A percentile compares a stretch with the other conserved stretches of the same genome.
Evolutionary conservation across 2,888 invertebrate genomes (phyloP).

Genomic region (Caenorhabditis imperialis): DNA sequence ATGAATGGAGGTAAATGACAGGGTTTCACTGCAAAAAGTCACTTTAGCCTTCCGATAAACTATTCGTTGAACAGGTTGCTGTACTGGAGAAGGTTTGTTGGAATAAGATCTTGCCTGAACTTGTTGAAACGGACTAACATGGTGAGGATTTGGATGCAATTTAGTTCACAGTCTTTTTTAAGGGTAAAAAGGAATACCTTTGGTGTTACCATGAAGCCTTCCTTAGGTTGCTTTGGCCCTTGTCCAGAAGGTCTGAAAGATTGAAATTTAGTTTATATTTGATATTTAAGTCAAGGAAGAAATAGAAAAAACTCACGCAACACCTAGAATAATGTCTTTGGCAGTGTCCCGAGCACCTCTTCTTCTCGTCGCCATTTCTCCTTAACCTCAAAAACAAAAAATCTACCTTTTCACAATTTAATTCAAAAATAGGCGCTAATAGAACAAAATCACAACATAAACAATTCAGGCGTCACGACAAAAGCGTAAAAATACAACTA

Average conservation of each 20-base stretch:
- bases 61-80: conserved; percentile 20
- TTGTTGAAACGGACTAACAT: conserved; percentile 7
- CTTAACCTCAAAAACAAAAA: conserved; percentile 2
- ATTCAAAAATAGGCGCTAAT: no score
- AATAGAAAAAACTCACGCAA: conserved; percentile 66
- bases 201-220: conserved; percentile 62
- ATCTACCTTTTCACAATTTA: conserved; percentile 8
- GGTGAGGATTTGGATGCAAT: conserved; percentile 7
- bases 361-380: conserved; percentile 44
- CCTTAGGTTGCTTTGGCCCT: conserved; percentile 71
- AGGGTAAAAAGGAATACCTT: conserved; percentile 50
- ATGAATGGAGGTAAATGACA: no score
- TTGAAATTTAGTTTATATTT: no score
- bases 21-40: conserved; percentile 26
- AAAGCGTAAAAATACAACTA: no score
- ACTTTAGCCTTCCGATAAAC: conserved; percentile 28
- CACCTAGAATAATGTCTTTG: conserved; percentile 75
- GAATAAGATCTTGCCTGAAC: conserved; percentile 48
- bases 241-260: conserved; percentile 74
- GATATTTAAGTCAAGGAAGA: no score
- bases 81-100: no score
- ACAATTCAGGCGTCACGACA: no score
- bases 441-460: no score
- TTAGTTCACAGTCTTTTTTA: no score
- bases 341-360: conserved; percentile 71